Evolutionary conservation across 2,888 invertebrate species (phyloP).

Genomic region (Tribolium freemani): DNA sequence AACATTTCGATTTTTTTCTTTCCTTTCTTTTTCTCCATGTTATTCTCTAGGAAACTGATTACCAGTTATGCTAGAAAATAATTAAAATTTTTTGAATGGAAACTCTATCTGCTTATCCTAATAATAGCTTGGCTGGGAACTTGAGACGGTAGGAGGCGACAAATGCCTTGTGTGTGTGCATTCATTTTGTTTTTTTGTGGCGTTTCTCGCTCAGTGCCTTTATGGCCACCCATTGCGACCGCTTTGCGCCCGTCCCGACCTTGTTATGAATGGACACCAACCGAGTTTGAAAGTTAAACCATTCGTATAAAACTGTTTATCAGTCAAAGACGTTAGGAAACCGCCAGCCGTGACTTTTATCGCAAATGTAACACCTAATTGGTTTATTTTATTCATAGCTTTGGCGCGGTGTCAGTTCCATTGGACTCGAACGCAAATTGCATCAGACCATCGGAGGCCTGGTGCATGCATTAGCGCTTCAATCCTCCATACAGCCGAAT

Average conservation of each 20-base stretch:
- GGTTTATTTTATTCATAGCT: background rate
- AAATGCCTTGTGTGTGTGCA: background rate
- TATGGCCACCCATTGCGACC: background rate
- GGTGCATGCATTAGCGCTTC: conserved; percentile 41
- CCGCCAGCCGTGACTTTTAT: background rate
- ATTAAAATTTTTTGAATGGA: too few species aligned
- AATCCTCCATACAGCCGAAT: conserved; percentile 51
- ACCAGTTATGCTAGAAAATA: too few species aligned
- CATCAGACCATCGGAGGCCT: conserved; percentile 31
- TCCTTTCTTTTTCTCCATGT: background rate
- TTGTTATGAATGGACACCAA: background rate
- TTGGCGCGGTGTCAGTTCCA: background rate
- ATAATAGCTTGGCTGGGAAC: background rate
- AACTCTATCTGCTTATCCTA: background rate
- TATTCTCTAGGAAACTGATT: too few species aligned
- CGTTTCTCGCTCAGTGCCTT: background rate
- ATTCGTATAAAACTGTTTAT: background rate
- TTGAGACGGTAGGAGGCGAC: background rate
- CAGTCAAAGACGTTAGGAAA: background rate
- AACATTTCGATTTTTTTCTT: too few species aligned
- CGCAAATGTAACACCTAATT: background rate
- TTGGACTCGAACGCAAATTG: conserved; percentile 10
- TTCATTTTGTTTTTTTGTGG: background rate
- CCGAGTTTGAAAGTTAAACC: background rate
- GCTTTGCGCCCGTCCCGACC: background rate